phyloP scores from a whole-genome alignment of 2,797 vertebrate genomes.

The Anguilla anguilla region DNA sequence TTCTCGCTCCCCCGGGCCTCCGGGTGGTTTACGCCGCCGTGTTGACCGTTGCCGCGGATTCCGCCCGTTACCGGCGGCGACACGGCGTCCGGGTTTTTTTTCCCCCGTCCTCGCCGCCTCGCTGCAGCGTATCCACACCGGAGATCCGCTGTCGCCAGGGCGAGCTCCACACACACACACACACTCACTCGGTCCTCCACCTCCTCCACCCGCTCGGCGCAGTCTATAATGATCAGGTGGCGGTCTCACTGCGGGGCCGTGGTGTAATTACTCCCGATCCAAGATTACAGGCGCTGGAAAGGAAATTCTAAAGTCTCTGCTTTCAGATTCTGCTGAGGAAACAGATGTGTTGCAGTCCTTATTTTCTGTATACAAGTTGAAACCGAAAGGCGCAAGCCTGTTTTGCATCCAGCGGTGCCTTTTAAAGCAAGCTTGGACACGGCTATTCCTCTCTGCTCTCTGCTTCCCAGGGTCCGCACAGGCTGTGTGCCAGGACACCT shows the following conservation, averaged over 20 bases:
- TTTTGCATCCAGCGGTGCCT: neutral
- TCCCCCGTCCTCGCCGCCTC: neutral
- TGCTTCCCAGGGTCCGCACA: neutral
- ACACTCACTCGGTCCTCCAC: neutral
- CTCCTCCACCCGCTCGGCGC: neutral
- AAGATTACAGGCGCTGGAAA: neutral
- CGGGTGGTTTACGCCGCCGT: neutral
- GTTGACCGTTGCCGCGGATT: neutral
- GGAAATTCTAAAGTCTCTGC: neutral
- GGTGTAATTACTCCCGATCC: neutral
- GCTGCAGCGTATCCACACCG: neutral
- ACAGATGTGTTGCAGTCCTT: neutral
- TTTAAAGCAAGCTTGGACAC: neutral
- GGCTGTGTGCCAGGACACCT: neutral
- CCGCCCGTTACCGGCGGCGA: neutral
- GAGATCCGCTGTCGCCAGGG: neutral
- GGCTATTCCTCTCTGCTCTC: neutral
- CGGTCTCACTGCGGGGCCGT: neutral
- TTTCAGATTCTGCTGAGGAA: neutral
- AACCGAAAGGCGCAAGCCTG: neutral
- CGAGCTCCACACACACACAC: neutral
- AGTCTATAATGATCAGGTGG: neutral
- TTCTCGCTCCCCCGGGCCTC: neutral
- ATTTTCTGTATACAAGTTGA: neutral
- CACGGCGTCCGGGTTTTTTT: neutral